These are phyloP conservation scores for Lagria hirta DNA, from an alignment of 2,888 invertebrate genomes.

Conservation along the genomic window DNA sequence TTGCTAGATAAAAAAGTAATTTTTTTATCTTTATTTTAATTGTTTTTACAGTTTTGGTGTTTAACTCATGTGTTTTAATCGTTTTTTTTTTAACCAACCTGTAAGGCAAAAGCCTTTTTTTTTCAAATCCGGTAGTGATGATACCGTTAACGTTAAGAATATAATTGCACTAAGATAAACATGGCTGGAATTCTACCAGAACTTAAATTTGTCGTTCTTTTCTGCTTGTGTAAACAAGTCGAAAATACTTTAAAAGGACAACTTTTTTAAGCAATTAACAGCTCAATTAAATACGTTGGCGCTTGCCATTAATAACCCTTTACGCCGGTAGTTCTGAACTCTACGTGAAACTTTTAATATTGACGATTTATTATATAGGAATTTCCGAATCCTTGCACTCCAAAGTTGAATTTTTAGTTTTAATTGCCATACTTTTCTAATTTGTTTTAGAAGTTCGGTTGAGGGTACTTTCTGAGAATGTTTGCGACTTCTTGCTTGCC, in stretches of 20 bases:
- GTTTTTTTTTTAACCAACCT: too few species aligned
- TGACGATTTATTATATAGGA: conserved; percentile 22
- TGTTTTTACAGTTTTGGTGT: too few species aligned
- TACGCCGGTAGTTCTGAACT: conserved; percentile 15
- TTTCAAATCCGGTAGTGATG: too few species aligned
- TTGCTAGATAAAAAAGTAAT: too few species aligned
- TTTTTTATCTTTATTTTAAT: too few species aligned
- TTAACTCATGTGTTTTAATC: too few species aligned
- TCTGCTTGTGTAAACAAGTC: conserved; percentile 22
- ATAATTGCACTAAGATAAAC: too few species aligned
- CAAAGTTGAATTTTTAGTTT: conserved; percentile 6
- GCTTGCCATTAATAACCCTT: conserved; percentile 22
- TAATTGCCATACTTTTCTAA: conserved; percentile 3
- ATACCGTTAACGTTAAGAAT: too few species aligned
- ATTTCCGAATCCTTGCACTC: conserved; percentile 11
- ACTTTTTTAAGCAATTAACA: conserved; percentile 26
- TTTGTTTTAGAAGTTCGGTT: too few species aligned
- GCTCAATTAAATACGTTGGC: conserved; percentile 23
- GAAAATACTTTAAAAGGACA: conserved; percentile 20
- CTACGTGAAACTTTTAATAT: conserved; percentile 23
- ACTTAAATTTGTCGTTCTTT: conserved; percentile 15
- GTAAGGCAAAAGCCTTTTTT: too few species aligned
- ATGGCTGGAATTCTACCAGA: conserved; percentile 14
- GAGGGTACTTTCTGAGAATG: too few species aligned
- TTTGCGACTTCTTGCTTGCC: too few species aligned